Base-by-base conservation (phyloP, 2,797 vertebrate genomes). In the Melanotaenia nigrans region DNA sequence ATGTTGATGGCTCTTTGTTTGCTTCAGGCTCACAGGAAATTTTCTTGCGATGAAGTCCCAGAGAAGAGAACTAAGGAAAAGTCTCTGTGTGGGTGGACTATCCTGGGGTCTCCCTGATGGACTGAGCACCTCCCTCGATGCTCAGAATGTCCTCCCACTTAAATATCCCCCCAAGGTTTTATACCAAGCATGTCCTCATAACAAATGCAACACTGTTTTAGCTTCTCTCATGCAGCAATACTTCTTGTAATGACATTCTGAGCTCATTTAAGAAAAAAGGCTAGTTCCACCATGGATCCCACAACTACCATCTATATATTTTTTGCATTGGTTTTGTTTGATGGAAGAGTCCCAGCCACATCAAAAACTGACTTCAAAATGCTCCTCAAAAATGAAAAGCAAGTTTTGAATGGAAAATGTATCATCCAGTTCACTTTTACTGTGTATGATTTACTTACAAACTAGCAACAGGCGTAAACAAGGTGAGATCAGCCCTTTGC, bases 1-100 rank as follows among this genome's bases (percentile, higher is more conserved):
- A 40, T 56, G 61, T 62, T 67, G 71, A 66, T 7, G 47, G 22
- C 61, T 77, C 80, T 86, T 89, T 90, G 89, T 90, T 88, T 75
- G 66, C 68, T 84, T 58, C 30, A 30, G 78, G 58, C 80, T 80
- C 71, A 18, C 63, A 76, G 83, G 78, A 4, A 81, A 61, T 49
- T 4, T 73, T 81, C 61, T 45, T 64, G 14, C n/a, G 24, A 73
- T 68, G 42, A 66, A 53, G 38, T 79, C 74, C 64, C 75, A 55
- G 54, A 58, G 77, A 84, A 71, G 40, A 71, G 4, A 4, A 68
- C 47, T 75, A 76, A 80, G 78, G 35, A 65, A 71, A 65, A 63
- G 70, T 71, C 1, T 75, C 42, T 55, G 58, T 78, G 87, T 87
- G 85, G 87, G 85, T 71, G 86, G 83, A 88, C 38, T 53, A 58